These are phyloP conservation scores for Rhinolophus ferrumequinum DNA, from an alignment of 2,113 vertebrate species.

Conservation along the genomic window DNA sequence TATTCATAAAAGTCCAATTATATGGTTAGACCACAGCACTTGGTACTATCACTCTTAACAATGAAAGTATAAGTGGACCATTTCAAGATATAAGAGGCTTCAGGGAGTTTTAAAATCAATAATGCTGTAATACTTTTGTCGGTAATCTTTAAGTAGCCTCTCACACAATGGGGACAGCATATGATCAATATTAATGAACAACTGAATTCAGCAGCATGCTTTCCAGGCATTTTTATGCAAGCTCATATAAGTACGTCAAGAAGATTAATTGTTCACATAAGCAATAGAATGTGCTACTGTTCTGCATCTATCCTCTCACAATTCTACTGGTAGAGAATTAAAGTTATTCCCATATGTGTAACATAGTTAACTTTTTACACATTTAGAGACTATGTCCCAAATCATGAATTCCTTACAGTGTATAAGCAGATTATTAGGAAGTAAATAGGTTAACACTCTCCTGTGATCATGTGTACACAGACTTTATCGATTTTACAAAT, in stretches of 20 bases:
- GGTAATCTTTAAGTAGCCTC: conserved; percentile 85
- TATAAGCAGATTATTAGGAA: neutral
- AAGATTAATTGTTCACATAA: conserved; percentile 86
- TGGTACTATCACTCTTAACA: neutral
- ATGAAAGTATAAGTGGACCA: conserved; percentile 6
- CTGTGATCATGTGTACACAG: neutral
- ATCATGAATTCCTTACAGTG: neutral
- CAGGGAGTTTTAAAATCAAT: conserved; percentile 76
- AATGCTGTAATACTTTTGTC: conserved; percentile 79
- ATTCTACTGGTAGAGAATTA: conserved; percentile 49
- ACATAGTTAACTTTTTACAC: neutral
- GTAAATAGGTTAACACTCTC: neutral
- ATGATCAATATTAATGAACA: conserved; percentile 88
- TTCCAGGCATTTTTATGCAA: conserved; percentile 85
- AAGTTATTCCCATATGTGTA: conserved; percentile 51
- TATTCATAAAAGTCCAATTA: conserved; percentile 34
- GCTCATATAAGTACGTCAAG: conserved; percentile 85
- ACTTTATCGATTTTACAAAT: neutral
- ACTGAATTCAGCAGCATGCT: conserved; percentile 79
- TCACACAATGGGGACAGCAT: conserved; percentile 79
- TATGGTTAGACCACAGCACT: conserved; percentile 23
- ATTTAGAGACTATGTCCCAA: conserved; percentile 25
- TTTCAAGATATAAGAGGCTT: conserved; percentile 73
- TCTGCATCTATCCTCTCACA: conserved; percentile 62
- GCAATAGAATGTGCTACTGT: conserved; percentile 81